phyloP scores from a whole-genome alignment of 2,113 vertebrate genomes.

The Symphodus melops region DNA sequence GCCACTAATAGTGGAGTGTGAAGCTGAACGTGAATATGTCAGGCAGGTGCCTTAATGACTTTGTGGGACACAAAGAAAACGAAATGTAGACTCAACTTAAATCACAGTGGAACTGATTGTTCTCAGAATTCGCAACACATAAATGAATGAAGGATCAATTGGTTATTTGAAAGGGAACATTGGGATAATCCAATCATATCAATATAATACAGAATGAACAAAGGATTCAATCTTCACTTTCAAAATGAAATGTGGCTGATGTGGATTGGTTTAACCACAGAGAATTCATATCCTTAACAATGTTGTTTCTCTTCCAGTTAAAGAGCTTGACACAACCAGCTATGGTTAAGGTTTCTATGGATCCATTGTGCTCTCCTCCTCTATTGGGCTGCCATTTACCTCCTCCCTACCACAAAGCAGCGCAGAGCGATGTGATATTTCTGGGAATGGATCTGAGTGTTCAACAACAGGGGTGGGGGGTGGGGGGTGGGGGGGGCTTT shows the following conservation, averaged over 20 bases:
- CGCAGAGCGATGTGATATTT: constrained; percentile 72
- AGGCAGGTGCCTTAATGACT: constrained; percentile 54
- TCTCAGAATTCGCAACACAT: not conserved
- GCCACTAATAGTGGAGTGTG: constrained; percentile 52
- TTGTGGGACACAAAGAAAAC: constrained; percentile 27
- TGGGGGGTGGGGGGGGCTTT: no score
- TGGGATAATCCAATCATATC: not conserved
- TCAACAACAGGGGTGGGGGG: constrained; percentile 68
- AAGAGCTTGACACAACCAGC: constrained; percentile 58
- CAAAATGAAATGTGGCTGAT: constrained; percentile 21
- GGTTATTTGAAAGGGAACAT: not conserved
- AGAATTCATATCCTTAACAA: constrained; percentile 43
- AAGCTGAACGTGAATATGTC: constrained; percentile 56
- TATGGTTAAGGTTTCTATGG: constrained; percentile 64
- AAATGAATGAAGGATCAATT: not conserved
- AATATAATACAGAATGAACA: constrained; percentile 22
- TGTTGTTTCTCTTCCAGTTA: constrained; percentile 60
- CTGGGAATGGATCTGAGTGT: constrained; percentile 64
- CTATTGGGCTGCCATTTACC: constrained; percentile 72
- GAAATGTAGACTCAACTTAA: constrained; percentile 14
- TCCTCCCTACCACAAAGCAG: constrained; percentile 63
- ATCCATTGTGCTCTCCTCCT: constrained; percentile 71
- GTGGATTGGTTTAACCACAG: constrained; percentile 32
- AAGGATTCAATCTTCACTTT: constrained; percentile 20
- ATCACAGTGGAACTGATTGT: constrained; percentile 11